Evolutionary conservation across 2,797 vertebrate species (phyloP).

Genomic region (Lerista edwardsae): DNA sequence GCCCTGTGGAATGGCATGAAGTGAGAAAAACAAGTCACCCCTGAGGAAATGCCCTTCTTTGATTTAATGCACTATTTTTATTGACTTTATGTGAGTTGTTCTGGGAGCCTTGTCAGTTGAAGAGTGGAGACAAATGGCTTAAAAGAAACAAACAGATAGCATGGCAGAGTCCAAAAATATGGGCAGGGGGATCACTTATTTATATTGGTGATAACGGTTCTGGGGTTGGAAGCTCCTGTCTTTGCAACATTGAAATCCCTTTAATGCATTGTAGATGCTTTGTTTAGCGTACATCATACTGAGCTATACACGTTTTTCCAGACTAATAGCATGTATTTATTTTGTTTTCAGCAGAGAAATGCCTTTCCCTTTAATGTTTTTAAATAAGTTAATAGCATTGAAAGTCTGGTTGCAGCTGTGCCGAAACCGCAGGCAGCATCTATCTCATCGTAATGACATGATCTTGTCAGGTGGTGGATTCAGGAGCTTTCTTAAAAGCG

Average conservation of each 20-base stretch:
- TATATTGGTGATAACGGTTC: not conserved
- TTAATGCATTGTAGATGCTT: not conserved
- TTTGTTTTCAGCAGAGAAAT: conserved; percentile 24
- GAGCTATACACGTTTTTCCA: conserved; percentile 33
- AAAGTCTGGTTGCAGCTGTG: conserved; percentile 11
- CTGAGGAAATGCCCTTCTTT: no score
- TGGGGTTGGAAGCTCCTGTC: no score
- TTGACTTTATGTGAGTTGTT: no score
- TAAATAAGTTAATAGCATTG: conserved; percentile 55
- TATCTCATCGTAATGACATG: conserved; percentile 45
- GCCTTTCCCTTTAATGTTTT: conserved; percentile 45
- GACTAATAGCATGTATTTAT: not conserved
- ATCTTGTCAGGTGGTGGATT: conserved; percentile 46
- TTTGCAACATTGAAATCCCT: not conserved
- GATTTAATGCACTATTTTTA: no score
- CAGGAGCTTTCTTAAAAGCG: conserved; percentile 40
- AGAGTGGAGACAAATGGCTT: no score
- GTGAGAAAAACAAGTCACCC: no score
- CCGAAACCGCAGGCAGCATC: conserved; percentile 51
- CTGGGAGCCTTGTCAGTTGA: no score
- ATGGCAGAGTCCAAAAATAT: not conserved
- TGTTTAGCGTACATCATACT: not conserved
- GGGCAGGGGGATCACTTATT: not conserved
- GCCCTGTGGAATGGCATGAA: no score
- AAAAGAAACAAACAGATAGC: no score